Percentiles rank a stretch among this genome's conserved stretches.
Evolutionary conservation across 2,888 invertebrate genomes (phyloP).

Genomic region (Latrodectus elegans): DNA sequence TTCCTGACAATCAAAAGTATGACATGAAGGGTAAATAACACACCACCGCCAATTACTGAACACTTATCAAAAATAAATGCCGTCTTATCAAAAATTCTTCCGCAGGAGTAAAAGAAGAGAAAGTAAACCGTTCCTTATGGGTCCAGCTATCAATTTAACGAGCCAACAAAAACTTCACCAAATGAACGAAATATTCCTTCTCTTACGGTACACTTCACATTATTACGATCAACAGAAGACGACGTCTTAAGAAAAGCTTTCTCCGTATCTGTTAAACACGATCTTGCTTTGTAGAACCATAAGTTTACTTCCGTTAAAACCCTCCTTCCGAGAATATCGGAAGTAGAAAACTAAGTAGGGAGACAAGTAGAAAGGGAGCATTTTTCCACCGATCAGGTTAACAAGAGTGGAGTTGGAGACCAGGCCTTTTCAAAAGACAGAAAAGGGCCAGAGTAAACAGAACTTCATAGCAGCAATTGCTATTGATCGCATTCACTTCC

Average conservation of each 20-base stretch:
- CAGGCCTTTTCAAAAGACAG: constrained; percentile 13
- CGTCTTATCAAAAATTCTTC: too few relatives aligned
- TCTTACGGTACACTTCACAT: background rate
- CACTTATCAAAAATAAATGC: too few relatives aligned
- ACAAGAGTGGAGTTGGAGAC: background rate
- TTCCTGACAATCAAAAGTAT: too few relatives aligned
- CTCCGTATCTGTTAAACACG: background rate
- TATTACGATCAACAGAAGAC: background rate
- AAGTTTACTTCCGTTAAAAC: background rate
- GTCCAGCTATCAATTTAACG: too few relatives aligned
- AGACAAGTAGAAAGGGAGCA: background rate
- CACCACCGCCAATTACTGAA: too few relatives aligned
- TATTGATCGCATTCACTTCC: constrained; percentile 27
- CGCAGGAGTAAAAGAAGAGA: too few relatives aligned
- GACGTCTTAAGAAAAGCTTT: background rate
- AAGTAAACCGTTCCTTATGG: too few relatives aligned
- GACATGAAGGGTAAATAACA: too few relatives aligned
- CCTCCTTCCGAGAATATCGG: background rate
- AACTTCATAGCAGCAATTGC: constrained; percentile 44
- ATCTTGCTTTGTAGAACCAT: background rate
- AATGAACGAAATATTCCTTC: too few relatives aligned
- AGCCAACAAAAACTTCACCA: too few relatives aligned
- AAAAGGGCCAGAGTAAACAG: constrained; percentile 37
- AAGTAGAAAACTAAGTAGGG: background rate
- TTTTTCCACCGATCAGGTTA: constrained; percentile 2